Evolutionary conservation across 2,113 vertebrate species (phyloP), one percentile per base, ranked within the genome.

Genomic region (Neotoma lepida): DNA sequence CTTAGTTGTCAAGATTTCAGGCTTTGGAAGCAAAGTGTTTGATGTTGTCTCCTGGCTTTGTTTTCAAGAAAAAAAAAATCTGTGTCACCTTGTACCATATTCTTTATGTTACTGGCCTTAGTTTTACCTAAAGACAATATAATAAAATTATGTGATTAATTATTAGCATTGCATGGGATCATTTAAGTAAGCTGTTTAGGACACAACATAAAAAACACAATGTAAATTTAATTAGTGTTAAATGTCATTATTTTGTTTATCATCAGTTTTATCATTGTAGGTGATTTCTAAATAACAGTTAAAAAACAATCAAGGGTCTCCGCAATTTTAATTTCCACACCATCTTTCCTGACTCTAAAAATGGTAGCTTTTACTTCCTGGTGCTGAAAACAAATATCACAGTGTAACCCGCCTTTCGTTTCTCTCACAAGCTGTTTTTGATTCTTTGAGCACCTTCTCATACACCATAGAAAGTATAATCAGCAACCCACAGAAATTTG

Each of bases 401-500:
- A 24, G 0, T 63, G 4, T 24, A 74, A 18, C 1, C 22, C 44
- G 51, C 33, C 13, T 64, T 30, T 28, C 20, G 18, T 76, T 81
- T 86, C 39, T 49, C 12, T 51, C 24, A 6, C 13, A 39, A 3
- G 24, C 5, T 9, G 0, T 4, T 14, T 56, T 44, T 6, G 10
- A 0, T 24, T 68, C 17, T 44, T 30, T 30, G 35, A 41, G 4
- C 56, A 20, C 15, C 44, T 74, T 61, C 63, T 7, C 5, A 26
- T 1, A 6, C 18, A 4, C 0, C 5, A 18, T 17, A n/a, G 2
- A 28, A 24, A 86, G 4, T 14, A 66, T 1, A 30, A 0, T n/a
- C 41, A 14, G 3, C 12, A 39, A 28, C 0, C 22, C 12, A 26
- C 22, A 8, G 1, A 20, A 6, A 66, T 12, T 26, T 12, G 12